Evolutionary conservation across 2,888 invertebrate genomes (phyloP).

Genomic region (Poecilus cupreus): DNA sequence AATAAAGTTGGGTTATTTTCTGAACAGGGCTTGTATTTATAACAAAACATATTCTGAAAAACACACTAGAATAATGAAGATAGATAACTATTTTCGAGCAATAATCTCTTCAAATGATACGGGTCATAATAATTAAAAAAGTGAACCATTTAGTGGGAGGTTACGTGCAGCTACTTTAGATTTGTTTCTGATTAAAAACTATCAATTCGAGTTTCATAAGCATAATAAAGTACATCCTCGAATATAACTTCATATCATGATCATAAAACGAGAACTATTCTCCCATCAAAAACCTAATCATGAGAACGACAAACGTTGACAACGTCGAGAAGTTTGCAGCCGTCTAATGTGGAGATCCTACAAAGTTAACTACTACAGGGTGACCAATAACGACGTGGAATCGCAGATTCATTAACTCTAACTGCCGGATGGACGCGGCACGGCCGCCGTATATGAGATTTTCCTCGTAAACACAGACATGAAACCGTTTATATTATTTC

Average conservation of each 20-base stretch:
- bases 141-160: no score
- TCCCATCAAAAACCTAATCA: conserved; percentile 14
- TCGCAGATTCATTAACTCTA: conserved; percentile 72
- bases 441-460: conserved; percentile 12
- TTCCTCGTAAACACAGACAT: conserved; percentile 18
- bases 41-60: no score
- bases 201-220: not conserved
- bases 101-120: no score
- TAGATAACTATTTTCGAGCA: no score
- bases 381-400: conserved; percentile 68
- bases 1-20: no score
- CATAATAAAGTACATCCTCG: not conserved
- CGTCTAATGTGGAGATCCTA: conserved; percentile 12
- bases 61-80: no score
- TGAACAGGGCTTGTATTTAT: no score
- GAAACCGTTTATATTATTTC: conserved; percentile 42
- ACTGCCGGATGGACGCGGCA: conserved; percentile 64
- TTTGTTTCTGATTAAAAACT: no score
- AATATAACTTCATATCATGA: not conserved
- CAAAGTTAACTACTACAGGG: conserved; percentile 54
- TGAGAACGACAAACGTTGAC: not conserved
- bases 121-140: no score
- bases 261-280: conserved; percentile 26
- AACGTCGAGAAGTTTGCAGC: not conserved
- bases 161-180: no score